Conservation (phyloP, 2,113 vertebrate species). For the Notarius lentiginosus region DNA sequence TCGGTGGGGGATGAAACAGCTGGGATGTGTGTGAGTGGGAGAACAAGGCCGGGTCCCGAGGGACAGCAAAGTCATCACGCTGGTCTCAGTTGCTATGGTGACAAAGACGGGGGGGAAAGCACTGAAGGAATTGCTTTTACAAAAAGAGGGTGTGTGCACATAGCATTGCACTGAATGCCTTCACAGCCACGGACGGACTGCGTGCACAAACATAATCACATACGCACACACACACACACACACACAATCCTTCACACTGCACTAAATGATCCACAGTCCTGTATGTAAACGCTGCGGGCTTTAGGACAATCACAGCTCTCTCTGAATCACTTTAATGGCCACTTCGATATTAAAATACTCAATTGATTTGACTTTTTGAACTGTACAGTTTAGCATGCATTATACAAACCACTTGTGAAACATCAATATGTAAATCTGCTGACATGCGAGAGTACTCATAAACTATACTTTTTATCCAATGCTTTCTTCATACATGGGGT, state of each 20-base stretch:
- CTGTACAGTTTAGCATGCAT: conserved; percentile 36
- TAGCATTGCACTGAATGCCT: conserved; percentile 72
- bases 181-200: conserved; percentile 32
- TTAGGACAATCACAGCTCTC: conserved; percentile 5
- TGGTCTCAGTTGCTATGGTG: conserved; percentile 82
- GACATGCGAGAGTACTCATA: background rate
- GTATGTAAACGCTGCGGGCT: background rate
- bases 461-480: background rate
- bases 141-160: conserved; percentile 65
- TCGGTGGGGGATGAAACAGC: conserved; percentile 62
- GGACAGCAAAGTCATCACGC: conserved; percentile 76
- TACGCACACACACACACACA: conserved; percentile 5
- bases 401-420: conserved; percentile 29
- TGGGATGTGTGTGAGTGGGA: conserved; percentile 66
- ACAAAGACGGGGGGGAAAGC: conserved; percentile 71
- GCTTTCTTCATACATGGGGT: background rate
- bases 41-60: conserved; percentile 78
- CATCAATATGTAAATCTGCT: conserved; percentile 49
- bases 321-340: conserved; percentile 31
- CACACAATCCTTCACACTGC: background rate
- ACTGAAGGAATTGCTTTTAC: conserved; percentile 82
- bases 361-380: conserved; percentile 48
- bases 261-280: background rate
- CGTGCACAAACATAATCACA: conserved; percentile 19
- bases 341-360: conserved; percentile 28